Evolutionary conservation across 1,140 invertebrate genomes (phyloP), one percentile per base, ranked within the genome.

Genomic region (Triops longicaudatus): DNA sequence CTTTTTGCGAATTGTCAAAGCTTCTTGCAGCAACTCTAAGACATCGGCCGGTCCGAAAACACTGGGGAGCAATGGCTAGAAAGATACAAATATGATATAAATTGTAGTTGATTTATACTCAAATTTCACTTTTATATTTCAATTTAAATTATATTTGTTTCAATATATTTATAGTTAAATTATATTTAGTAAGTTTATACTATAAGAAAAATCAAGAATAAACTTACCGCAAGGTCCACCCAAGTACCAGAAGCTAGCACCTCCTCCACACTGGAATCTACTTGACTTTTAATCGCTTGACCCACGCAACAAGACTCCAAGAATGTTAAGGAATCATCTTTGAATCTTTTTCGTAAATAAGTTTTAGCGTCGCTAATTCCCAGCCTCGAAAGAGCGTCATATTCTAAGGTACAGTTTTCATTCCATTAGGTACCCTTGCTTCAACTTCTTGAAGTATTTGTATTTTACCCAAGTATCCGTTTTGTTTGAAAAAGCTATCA

Each of bases 401-500:
- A 98, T 85, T 98, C 96, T 90, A 81, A 3, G 2, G 2, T 3
- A 72, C 71, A n/a, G 63, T 22, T 72, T 26, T 9, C 2, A 6
- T 72, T 72, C 9, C 26, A 22, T 9, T 37, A 37, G 31, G 7
- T 7, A 11, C 12, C 50, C 1, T 76, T 6, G 12, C 22, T 42
- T 76, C 6, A 76, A 7, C 5, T 50, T 3, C 1, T 14, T 41
- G 3, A n/a, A n/a, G 31, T 63, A 73, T 0, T 10, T 72, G 72
- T 37, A 2, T 73, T 22, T 71, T 82, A 91, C 90, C 91, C 77
- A 98, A 85, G 83, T 98, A 98, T 79, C 93, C 92, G 86, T 98
- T 98, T 83, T 97, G 95, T 83, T 91, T 93, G 82, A 92, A 97
- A 85, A 97, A 98, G 80, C 89, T 92, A 79, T 92, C 89, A 0